Evolutionary conservation across 2,113 vertebrate species (phyloP).

Genomic region (Phyllostomus hastatus): DNA sequence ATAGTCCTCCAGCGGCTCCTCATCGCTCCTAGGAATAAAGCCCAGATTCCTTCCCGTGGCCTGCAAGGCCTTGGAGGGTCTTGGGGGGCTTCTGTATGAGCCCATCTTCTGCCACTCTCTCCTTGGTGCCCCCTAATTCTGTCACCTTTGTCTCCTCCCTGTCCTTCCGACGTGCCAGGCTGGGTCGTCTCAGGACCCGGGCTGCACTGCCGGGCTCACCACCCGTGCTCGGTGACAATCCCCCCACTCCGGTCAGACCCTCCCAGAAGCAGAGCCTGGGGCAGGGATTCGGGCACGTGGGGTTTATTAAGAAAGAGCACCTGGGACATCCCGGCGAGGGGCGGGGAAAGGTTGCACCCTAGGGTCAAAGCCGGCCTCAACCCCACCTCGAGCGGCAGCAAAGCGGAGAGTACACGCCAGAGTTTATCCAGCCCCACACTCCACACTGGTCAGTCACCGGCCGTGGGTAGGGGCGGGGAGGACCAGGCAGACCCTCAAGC

Average conservation of each 20-base stretch:
- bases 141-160: neutral
- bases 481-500: neutral
- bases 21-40: neutral
- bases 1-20: neutral
- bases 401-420: neutral
- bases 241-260: fast-evolving
- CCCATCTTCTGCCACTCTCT: no score
- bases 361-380: neutral
- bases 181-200: neutral
- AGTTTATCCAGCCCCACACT: neutral
- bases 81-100: neutral
- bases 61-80: neutral
- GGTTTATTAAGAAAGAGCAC: no score
- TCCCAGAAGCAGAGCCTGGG: neutral
- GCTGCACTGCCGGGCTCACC: fast-evolving
- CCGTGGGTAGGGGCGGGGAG: neutral
- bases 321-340: neutral
- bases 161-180: neutral
- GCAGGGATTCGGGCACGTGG: neutral
- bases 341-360: fast-evolving
- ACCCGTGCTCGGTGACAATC: neutral
- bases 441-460: neutral
- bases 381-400: fast-evolving
- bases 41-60: neutral
- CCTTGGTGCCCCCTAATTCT: no score